These are phyloP conservation scores for Eurois occulta DNA, from an alignment of 2,888 invertebrate species.

Conservation along the genomic window DNA sequence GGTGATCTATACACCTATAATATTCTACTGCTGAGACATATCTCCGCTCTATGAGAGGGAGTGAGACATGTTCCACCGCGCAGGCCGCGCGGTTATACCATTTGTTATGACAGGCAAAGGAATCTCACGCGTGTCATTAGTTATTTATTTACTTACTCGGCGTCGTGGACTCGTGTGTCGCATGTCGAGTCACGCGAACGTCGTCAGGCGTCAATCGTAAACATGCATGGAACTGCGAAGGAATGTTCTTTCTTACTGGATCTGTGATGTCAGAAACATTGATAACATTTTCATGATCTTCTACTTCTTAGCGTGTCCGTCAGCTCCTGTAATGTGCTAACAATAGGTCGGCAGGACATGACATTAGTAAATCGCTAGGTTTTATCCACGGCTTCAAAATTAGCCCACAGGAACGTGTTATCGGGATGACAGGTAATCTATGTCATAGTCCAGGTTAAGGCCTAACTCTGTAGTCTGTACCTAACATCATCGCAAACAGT, in stretches of 20 bases:
- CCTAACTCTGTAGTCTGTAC: neutral
- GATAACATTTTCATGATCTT: neutral
- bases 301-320: neutral
- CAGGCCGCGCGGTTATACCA: neutral
- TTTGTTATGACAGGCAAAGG: slow-evolving; percentile 2
- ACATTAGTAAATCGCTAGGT: neutral
- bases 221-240: slow-evolving; percentile 35
- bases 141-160: slow-evolving; percentile 42
- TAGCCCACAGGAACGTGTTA: neutral
- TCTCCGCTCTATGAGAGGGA: neutral
- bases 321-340: neutral
- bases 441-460: neutral
- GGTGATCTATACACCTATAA: neutral
- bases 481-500: neutral
- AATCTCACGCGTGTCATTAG: slow-evolving; percentile 31
- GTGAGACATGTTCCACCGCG: neutral
- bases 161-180: slow-evolving; percentile 13
- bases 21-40: neutral
- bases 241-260: slow-evolving; percentile 40
- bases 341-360: neutral
- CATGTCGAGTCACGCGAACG: slow-evolving; percentile 21
- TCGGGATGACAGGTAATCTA: neutral
- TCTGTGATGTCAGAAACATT: slow-evolving; percentile 2
- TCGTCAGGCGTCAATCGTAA: slow-evolving; percentile 22
- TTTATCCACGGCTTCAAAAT: neutral